These are phyloP conservation scores for Anhinga anhinga DNA, from an alignment of 2,113 vertebrate species.

Conservation along the genomic window DNA sequence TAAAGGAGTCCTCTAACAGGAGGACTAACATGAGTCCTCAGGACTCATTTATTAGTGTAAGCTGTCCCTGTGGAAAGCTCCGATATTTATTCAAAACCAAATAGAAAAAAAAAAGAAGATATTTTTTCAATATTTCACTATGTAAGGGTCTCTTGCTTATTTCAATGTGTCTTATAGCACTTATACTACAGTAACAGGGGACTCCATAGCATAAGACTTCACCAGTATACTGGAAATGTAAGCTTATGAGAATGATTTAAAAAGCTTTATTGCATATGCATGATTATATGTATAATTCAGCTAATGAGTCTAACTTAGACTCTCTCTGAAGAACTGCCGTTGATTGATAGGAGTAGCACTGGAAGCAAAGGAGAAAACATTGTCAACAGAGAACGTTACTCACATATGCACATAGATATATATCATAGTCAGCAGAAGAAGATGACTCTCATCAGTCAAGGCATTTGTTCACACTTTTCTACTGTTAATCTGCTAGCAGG, in stretches of 20 bases:
- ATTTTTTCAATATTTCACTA: neutral
- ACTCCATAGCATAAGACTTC: neutral
- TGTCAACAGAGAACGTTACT: neutral
- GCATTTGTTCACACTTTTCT: slow-evolving; percentile 7
- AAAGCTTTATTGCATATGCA: neutral
- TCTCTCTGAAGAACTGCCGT: neutral
- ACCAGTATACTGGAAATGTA: neutral
- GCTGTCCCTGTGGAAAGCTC: neutral
- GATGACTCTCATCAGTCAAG: neutral
- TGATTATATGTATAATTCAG: neutral
- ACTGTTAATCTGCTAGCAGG: neutral
- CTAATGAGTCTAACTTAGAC: neutral
- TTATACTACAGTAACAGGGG: neutral
- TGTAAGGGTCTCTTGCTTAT: neutral
- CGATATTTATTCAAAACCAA: neutral
- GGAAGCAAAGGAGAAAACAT: neutral
- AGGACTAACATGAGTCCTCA: too few relatives aligned
- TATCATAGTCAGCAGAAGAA: neutral
- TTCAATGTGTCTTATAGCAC: neutral
- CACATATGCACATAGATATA: neutral
- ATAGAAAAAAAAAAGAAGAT: neutral
- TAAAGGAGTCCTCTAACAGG: neutral
- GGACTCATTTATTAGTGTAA: neutral
- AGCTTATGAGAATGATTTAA: neutral
- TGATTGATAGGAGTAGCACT: neutral